These are phyloP conservation scores for Hyphantria cunea DNA, from an alignment of 1,140 invertebrate species.

Conservation along the genomic window DNA sequence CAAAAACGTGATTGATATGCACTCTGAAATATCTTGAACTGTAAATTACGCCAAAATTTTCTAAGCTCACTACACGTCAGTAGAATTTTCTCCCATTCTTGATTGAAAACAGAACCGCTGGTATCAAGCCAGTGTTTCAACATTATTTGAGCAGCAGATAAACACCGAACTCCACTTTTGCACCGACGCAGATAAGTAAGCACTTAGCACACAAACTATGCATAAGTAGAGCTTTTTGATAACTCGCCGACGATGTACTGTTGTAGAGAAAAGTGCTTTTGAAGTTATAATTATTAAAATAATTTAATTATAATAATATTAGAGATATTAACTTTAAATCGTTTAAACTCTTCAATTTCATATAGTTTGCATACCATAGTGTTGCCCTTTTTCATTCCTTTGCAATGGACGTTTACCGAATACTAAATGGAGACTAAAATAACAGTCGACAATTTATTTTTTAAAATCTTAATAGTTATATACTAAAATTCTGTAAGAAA, in stretches of 20 bases:
- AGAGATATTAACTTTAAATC: too few species aligned
- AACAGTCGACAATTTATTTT: too few species aligned
- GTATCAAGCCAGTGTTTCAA: conserved; percentile 16
- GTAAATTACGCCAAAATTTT: too few species aligned
- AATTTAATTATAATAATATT: neutral
- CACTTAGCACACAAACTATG: conserved; percentile 38
- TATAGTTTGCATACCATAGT: neutral
- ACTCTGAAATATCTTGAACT: too few species aligned
- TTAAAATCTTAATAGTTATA: too few species aligned
- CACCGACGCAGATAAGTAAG: conserved; percentile 33
- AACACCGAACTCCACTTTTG: conserved; percentile 29
- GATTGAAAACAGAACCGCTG: conserved; percentile 12
- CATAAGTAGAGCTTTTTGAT: conserved; percentile 41
- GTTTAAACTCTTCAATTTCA: too few species aligned
- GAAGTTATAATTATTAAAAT: neutral
- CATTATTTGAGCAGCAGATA: conserved; percentile 15
- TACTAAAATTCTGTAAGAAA: too few species aligned
- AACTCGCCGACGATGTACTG: conserved; percentile 33
- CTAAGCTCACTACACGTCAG: neutral
- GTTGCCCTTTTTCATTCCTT: too few species aligned
- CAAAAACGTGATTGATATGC: neutral
- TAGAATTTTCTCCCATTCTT: neutral
- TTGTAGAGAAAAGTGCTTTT: conserved; percentile 23
- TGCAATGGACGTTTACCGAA: too few species aligned
- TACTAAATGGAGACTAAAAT: too few species aligned